These are phyloP conservation scores for Aspiorhynchus laticeps DNA, from an alignment of 2,113 vertebrate genomes.

Conservation along the genomic window DNA sequence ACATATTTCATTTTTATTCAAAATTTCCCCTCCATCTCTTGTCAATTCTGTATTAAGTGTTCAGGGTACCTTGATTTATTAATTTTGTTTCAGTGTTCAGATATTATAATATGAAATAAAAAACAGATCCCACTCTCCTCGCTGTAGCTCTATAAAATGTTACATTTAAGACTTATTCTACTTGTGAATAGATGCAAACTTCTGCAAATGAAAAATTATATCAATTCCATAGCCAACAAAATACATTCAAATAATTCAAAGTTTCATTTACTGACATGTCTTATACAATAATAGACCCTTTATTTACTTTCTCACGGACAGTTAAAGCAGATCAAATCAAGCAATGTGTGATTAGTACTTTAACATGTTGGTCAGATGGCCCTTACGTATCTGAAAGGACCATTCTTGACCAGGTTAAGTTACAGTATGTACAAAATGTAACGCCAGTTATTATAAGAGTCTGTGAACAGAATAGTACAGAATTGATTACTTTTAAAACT, in stretches of 20 bases:
- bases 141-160: too few species aligned
- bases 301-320: too few species aligned
- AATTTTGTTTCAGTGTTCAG: neutral
- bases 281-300: too few species aligned
- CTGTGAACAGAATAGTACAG: neutral
- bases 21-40: neutral
- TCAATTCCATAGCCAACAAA: too few species aligned
- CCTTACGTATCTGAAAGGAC: neutral
- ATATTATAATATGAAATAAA: neutral
- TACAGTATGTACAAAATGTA: neutral
- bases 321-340: too few species aligned
- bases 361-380: neutral
- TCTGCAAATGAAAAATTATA: too few species aligned
- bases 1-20: neutral
- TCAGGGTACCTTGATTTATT: neutral
- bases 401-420: neutral
- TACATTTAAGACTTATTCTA: too few species aligned
- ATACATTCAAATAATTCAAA: too few species aligned
- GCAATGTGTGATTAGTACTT: neutral
- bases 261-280: too few species aligned
- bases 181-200: too few species aligned
- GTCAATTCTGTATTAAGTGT: constrained; percentile 18
- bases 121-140: neutral
- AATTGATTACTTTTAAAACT: neutral
- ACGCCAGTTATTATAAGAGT: neutral